Percentiles rank a stretch among this genome's conserved stretches.
Evolutionary conservation across 2,113 vertebrate genomes (phyloP).

Genomic region (Hemiscyllium ocellatum): DNA sequence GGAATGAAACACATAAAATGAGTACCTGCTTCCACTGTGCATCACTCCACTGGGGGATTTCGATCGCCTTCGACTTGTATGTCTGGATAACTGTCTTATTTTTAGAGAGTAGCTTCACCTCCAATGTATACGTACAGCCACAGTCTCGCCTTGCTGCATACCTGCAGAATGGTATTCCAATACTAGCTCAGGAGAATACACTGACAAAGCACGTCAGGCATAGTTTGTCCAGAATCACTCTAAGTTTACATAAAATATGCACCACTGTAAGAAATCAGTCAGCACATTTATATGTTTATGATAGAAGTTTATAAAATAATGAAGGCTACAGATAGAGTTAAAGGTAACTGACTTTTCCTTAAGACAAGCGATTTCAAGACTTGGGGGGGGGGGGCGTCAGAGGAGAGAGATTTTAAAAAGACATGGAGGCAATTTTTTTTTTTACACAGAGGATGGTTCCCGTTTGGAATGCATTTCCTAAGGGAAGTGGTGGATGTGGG

Average conservation of each 20-base stretch:
- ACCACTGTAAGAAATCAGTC: not conserved
- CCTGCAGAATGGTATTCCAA: not conserved
- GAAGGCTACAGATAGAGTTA: no score
- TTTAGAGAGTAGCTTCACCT: not conserved
- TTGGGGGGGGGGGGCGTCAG: no score
- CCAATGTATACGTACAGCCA: not conserved
- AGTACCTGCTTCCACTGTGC: not conserved
- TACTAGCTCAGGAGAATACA: not conserved
- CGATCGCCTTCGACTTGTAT: not conserved
- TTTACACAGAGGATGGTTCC: no score
- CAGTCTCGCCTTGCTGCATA: not conserved
- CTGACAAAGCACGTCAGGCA: not conserved
- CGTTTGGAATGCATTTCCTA: no score
- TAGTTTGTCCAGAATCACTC: not conserved
- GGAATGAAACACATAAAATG: not conserved
- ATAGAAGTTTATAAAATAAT: no score
- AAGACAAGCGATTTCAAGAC: no score
- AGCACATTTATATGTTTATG: not conserved
- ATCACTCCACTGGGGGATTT: slow-evolving; percentile 44
- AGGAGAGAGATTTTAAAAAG: no score
- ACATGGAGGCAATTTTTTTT: no score
- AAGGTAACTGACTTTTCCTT: no score
- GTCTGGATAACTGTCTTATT: not conserved
- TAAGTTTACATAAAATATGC: not conserved
- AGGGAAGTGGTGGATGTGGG: no score